Evolutionary conservation across 2,797 vertebrate genomes (phyloP), one percentile per base, ranked within the genome.

Genomic region (Cynodonichthys magdalenae): DNA sequence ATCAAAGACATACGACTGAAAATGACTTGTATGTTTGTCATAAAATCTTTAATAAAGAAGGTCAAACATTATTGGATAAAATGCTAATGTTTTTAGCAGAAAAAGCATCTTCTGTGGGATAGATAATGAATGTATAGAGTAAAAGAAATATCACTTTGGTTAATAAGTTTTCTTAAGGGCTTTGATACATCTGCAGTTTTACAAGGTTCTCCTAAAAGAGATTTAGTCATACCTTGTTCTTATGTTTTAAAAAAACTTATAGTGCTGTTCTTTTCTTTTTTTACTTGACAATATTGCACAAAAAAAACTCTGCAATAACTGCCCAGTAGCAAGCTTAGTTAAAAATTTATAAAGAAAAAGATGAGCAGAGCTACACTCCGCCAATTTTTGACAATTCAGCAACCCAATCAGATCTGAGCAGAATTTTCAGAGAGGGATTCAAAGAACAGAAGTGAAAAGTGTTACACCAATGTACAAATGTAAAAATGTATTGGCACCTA

Each of bases 351-450:
- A 9, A 42, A 41, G 28, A 51, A 51, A 53, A 15, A 42, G n/a
- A 18, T 5, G 18, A 9, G 27, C 17, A 2, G 18, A 2, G 12
- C 18, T 48, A 6, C 7, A 34, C 11, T 47, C 56, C 34, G 28
- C 41, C 55, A 28, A 34, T 36, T 28, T 50, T 60, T 50, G 31
- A 60, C 7, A 31, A 39, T 15, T 27, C 17, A 28, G 7, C 15
- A 9, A 44, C 7, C 55, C 41, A 46, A 58, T 61, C 48, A 52
- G 48, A 61, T 48, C 12, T 8, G 27, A 44, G 17, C 4, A 34
- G 4, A 8, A 27, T 15, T 42, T 58, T 29, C 54, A 46, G 17
- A n/a, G 28, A 9, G n/a, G 28, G 5, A 27, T 8, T 49, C 24
- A 39, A 27, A 39, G 31, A 24, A 48, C 57, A 59, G 19, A 15